Evolutionary conservation across 2,888 invertebrate species (phyloP).

Genomic region (Plagodis dolabraria): DNA sequence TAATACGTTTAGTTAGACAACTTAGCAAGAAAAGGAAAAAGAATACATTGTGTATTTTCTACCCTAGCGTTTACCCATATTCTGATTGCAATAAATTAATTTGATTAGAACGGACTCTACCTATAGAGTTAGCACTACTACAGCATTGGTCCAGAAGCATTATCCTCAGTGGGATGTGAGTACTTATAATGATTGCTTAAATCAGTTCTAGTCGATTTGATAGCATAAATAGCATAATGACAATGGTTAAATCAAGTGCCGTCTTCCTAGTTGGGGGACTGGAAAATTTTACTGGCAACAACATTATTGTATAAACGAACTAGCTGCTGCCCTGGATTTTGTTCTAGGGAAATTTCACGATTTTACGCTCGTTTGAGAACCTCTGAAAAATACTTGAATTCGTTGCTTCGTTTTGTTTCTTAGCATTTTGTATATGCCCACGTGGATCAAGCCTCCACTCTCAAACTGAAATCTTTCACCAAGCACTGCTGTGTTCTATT

Average conservation of each 20-base stretch:
- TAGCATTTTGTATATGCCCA: too few relatives aligned
- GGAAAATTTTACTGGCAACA: slow-evolving; percentile 12
- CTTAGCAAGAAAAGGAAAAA: too few relatives aligned
- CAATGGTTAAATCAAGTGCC: slow-evolving; percentile 57
- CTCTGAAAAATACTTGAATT: too few relatives aligned
- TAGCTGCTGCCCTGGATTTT: neutral
- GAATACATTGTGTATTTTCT: too few relatives aligned
- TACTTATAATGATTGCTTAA: slow-evolving; percentile 60
- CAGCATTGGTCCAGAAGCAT: slow-evolving; percentile 7
- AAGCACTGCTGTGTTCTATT: too few relatives aligned
- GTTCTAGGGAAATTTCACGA: neutral
- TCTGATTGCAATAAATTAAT: neutral
- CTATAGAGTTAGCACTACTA: neutral
- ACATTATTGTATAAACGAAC: slow-evolving; percentile 6
- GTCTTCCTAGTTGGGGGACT: slow-evolving; percentile 57
- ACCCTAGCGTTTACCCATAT: too few relatives aligned
- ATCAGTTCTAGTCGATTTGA: slow-evolving; percentile 52
- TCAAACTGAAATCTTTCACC: too few relatives aligned
- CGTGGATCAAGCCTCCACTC: too few relatives aligned
- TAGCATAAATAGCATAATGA: slow-evolving; percentile 57
- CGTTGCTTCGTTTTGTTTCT: too few relatives aligned
- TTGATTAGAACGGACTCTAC: too few relatives aligned
- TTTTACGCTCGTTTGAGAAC: too few relatives aligned
- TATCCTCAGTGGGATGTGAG: slow-evolving; percentile 50
- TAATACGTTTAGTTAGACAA: too few relatives aligned